Percentiles rank a stretch among this genome's conserved stretches.
Evolutionary conservation across 92 coral and sea anemone species (phyloP).

Genomic region (Palythoa heliodiscus): DNA sequence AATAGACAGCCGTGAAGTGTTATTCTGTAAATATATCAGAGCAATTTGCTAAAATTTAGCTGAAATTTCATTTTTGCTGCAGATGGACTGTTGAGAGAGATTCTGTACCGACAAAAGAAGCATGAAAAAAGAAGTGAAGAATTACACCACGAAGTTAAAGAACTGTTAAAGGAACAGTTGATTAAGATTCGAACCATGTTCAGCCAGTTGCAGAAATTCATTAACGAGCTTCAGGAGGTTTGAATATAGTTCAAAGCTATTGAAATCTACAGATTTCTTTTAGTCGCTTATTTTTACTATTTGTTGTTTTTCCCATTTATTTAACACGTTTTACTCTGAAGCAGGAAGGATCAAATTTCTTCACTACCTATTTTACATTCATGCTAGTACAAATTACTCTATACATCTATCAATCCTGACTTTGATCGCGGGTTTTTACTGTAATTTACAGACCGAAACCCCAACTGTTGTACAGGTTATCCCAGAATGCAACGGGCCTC

Average conservation of each 20-base stretch:
- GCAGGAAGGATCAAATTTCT: too few relatives aligned
- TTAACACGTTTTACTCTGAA: too few relatives aligned
- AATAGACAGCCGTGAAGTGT: too few relatives aligned
- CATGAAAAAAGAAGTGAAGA: conserved; percentile 24
- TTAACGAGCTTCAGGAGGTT: conserved; percentile 17
- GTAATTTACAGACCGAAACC: conserved; percentile 17
- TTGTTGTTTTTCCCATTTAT: too few relatives aligned
- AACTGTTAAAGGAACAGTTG: conserved; percentile 2
- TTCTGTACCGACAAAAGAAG: conserved; percentile 22
- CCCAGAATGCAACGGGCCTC: background rate
- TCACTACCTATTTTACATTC: too few relatives aligned
- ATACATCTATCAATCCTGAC: too few relatives aligned
- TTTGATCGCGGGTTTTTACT: background rate
- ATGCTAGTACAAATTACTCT: too few relatives aligned
- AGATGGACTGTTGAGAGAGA: conserved; percentile 16
- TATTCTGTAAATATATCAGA: too few relatives aligned
- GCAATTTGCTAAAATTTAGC: too few relatives aligned
- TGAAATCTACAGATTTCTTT: background rate
- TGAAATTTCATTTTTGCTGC: background rate
- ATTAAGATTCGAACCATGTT: conserved; percentile 2
- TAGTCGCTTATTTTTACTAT: too few relatives aligned
- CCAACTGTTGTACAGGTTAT: conserved; percentile 26
- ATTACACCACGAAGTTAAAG: background rate
- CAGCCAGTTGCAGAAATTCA: conserved; percentile 20
- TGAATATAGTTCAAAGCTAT: background rate